Evolutionary conservation across 2,888 invertebrate genomes (phyloP), one percentile per base, ranked within the genome.

Genomic region (Junonia oenone): DNA sequence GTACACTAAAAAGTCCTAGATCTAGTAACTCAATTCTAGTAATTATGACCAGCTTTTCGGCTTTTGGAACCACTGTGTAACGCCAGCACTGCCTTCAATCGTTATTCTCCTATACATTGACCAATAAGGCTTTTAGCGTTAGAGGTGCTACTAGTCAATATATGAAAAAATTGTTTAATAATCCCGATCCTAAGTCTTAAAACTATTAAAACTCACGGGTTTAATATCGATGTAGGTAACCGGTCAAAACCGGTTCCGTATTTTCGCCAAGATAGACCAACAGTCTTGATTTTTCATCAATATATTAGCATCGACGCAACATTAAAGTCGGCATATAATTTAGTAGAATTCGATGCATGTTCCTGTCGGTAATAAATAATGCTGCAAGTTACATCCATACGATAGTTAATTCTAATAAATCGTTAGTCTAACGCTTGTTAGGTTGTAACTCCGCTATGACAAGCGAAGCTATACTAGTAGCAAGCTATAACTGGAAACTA

Each of bases 351-450:
- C 43, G 26, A 43, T 43, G 43, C 43, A 43, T 43, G 43, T 26
- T 26, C n/a, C 22, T 26, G 43, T 52, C 52, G 2, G 45, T 37
- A 29, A 45, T 52, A 52, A 52, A 52, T 52, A 46, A 46, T 51
- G 51, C 33, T 45, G 45, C 52, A 37, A 38, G 52, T 22, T 13
- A 26, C 43, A 26, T 43, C 43, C 22, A 43, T 14, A 26, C 45
- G 37, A 27, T 51, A 17, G 45, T 26, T 52, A 45, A 52, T 52
- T 45, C 45, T 22, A 45, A 45, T 52, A 52, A 52, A 46, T 52
- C 45, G 52, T 26, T 43, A 13, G 22, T n/a, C 43, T 22, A 26
- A 43, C 26, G 13, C 37, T 37, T 14, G 8, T 43, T 43, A 43
- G 43, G 43, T 26, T 2, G 1, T 6, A 1, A 13, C n/a, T 43